phyloP scores from a whole-genome alignment of 92 coral and sea anemone genomes.

The Chrysogorgia sp. region DNA sequence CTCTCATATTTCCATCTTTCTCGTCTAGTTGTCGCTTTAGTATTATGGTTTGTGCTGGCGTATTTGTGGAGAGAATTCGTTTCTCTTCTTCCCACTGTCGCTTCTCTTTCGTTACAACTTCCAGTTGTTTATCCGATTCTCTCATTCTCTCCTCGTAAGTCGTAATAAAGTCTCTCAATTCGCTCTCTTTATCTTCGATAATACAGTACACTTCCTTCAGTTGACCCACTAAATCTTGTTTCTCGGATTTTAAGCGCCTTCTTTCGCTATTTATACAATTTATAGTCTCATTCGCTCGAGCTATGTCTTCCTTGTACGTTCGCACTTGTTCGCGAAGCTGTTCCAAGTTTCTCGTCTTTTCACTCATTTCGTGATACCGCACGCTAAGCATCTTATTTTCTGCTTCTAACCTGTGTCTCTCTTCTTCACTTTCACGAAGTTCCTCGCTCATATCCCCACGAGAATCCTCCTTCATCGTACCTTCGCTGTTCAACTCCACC shows the following conservation, averaged over 20 bases:
- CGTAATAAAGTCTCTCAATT: conserved; percentile 85
- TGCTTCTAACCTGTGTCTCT: conserved; percentile 76
- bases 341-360: conserved; percentile 81
- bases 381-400: conserved; percentile 74
- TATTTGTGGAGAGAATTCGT: conserved; percentile 47
- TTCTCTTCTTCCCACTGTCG: conserved; percentile 51
- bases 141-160: conserved; percentile 93
- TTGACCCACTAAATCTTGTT: conserved; percentile 79
- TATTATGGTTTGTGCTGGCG: conserved; percentile 59
- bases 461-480: conserved; percentile 33
- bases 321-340: conserved; percentile 80
- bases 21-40: conserved; percentile 71
- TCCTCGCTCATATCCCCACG: conserved; percentile 40
- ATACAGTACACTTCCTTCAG: conserved; percentile 90
- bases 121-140: conserved; percentile 66
- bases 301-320: conserved; percentile 86
- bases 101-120: conserved; percentile 68
- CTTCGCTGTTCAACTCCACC: conserved; percentile 66
- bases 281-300: conserved; percentile 94
- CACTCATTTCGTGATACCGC: conserved; percentile 77
- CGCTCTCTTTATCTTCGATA: conserved; percentile 89
- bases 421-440: conserved; percentile 64
- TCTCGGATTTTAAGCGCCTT: conserved; percentile 88
- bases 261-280: conserved; percentile 88
- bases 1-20: conserved; percentile 75